Base-by-base conservation (phyloP, 2,888 invertebrate species). In the Spodoptera picta region DNA sequence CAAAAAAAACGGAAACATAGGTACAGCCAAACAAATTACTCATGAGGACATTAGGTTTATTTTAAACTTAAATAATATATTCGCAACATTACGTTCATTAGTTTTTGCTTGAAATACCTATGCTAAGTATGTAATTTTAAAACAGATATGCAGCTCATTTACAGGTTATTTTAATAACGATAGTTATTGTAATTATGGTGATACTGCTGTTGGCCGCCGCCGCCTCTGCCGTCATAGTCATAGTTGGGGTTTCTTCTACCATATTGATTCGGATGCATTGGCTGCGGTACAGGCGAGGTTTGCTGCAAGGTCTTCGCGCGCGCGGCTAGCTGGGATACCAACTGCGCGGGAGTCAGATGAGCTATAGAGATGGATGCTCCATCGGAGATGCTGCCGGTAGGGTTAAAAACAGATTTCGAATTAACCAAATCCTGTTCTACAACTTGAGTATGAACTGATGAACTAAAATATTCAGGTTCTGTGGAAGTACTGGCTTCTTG, bases 341-440 rank as follows among this genome's bases (percentile, higher is more conserved):
- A 79, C 77, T 94, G 94, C 41, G 94, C 94, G 3, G 94, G 93
- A 12, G 94, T 94, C 75, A 94, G 83, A 62, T 94, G 94, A 14
- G 93, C 89, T 54, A 94, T 92, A 5, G 94, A 94, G 63, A 94
- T 90, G 1, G 91, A 85, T 31, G 89, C 88, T 42, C 89, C 85
- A 44, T 89, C 90, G 3, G 85, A 77, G 19, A 86, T 75, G 72
- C 91, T 88, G 2, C 94, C 93, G 24, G 85, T 89, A 0, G 93
- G 91, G 48, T 89, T 91, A 74, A 93, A 94, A 56, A 93, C 81
- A 9, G 92, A 79, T 78, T 90, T 91, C 4, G 94, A 94, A 80
- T 78, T 93, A 23, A 88, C 72, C 54, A 94, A 80, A 77, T 94
- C 94, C 50, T 93, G 88, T 60, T 94, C 94, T 44, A 92, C 84